Evolutionary conservation across 2,888 invertebrate species (phyloP), one percentile per base, ranked within the genome.

Genomic region (Thymelicus acteon): DNA sequence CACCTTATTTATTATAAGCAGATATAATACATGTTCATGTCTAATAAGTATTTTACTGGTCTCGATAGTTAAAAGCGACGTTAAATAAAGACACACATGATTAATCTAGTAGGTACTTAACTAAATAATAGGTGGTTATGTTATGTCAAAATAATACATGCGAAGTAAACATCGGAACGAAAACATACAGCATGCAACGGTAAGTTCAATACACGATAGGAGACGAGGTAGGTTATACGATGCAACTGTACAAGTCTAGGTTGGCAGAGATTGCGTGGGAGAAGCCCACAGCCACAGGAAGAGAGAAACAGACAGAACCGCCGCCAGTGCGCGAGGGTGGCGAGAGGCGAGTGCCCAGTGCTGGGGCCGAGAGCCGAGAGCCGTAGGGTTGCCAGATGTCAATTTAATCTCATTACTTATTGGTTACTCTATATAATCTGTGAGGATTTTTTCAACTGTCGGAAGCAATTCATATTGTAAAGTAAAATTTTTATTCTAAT

Each of bases 291-390:
- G 90, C 93, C 94, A 94, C 94, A 94, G 94, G 91, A 93, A 94
- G 94, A 94, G 94, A 94, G 94, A 90, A 92, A 93, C 94, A 94
- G 94, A 93, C 93, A 93, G 92, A 90, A 88, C 93, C 93, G 89
- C 92, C 93, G 93, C 90, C 89, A 91, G 92, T 91, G 92, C 91
- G 90, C 89, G 89, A 85, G 88, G 85, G 83, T 44, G 44, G 44
- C 60, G 40, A 44, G 60, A 83, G 80, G 82, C 85, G 84, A 37
- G 57, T 57, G 57, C 57, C 57, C 37, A 86, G 54, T 83, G 74
- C 78, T 86, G 87, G 80, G 83, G 84, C 78, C 86, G 88, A 80
- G 83, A 83, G 84, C 83, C 77, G 78, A 78, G 82, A 82, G 84
- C 84, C 63, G 57, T 37, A 57, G 57, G 57, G 37, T 57, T 57